Percentiles rank a stretch among this genome's conserved stretches.
Evolutionary conservation across 2,888 invertebrate species (phyloP).

Genomic region (Ceramica pisi): DNA sequence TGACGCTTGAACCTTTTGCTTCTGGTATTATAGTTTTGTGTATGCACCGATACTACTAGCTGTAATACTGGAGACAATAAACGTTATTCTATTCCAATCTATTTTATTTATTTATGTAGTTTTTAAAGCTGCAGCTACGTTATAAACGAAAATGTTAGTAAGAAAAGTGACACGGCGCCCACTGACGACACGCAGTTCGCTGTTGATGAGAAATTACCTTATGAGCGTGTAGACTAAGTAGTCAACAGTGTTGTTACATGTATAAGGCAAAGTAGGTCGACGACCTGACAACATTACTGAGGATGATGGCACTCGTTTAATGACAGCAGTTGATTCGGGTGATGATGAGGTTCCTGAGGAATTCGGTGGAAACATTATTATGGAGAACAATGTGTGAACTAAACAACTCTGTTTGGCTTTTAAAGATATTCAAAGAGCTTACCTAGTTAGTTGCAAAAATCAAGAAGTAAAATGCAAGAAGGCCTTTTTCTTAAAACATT

Average conservation of each 20-base stretch:
- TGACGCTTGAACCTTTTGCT: too few relatives aligned
- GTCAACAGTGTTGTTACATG: conserved; percentile 2
- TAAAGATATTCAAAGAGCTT: not conserved
- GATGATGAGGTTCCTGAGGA: not conserved
- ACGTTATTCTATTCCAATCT: too few relatives aligned
- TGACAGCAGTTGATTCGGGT: not conserved
- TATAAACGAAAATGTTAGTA: not conserved
- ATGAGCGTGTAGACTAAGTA: not conserved
- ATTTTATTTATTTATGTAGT: too few relatives aligned
- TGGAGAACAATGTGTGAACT: not conserved
- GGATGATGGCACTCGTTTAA: not conserved
- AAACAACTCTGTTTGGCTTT: not conserved
- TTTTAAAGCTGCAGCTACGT: too few relatives aligned
- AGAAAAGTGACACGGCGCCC: conserved; percentile 5
- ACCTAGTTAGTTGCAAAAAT: not conserved
- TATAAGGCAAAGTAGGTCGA: conserved; percentile 23
- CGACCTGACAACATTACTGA: conserved; percentile 29
- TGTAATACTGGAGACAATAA: too few relatives aligned
- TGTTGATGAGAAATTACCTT: conserved; percentile 30
- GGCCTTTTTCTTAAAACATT: not conserved
- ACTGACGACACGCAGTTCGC: conserved; percentile 5
- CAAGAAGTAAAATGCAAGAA: too few relatives aligned
- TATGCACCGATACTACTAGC: too few relatives aligned
- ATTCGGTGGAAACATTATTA: not conserved
- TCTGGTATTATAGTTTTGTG: too few relatives aligned